These are phyloP conservation scores for Corvus moneduloides DNA, from an alignment of 2,113 vertebrate species.

Conservation along the genomic window DNA sequence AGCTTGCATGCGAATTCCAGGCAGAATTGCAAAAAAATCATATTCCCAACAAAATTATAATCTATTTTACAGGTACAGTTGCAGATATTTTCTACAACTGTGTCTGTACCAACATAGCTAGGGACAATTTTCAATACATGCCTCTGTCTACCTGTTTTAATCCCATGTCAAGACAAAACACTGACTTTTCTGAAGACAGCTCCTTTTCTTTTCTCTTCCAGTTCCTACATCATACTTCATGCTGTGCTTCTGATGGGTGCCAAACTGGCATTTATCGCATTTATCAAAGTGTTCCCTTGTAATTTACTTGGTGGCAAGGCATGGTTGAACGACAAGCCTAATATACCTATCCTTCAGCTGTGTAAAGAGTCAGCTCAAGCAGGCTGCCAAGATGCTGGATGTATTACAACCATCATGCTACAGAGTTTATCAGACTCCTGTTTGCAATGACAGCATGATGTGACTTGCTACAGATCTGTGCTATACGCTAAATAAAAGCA, in stretches of 20 bases:
- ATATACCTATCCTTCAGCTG: fast-evolving
- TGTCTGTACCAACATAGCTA: not conserved
- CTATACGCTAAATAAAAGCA: not conserved
- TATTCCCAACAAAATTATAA: not conserved
- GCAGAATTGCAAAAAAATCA: not conserved
- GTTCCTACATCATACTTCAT: not conserved
- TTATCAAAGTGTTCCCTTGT: not conserved
- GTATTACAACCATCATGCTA: not conserved
- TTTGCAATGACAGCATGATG: not conserved
- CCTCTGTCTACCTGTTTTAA: not conserved
- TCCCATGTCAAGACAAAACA: not conserved
- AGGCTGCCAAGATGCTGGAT: not conserved
- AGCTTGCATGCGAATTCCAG: not conserved
- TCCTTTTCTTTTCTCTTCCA: not conserved
- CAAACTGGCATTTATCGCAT: not conserved
- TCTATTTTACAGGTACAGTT: not conserved
- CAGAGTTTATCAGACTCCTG: not conserved
- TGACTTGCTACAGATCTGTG: not conserved
- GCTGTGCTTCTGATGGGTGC: not conserved
- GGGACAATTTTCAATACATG: not conserved
- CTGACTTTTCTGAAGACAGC: not conserved
- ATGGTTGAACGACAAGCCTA: not conserved
- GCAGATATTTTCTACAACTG: not conserved
- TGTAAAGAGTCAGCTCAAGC: not conserved
- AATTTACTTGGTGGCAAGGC: not conserved